Base-by-base conservation (phyloP, 2,888 invertebrate species). In the Dasypogon diadema region DNA sequence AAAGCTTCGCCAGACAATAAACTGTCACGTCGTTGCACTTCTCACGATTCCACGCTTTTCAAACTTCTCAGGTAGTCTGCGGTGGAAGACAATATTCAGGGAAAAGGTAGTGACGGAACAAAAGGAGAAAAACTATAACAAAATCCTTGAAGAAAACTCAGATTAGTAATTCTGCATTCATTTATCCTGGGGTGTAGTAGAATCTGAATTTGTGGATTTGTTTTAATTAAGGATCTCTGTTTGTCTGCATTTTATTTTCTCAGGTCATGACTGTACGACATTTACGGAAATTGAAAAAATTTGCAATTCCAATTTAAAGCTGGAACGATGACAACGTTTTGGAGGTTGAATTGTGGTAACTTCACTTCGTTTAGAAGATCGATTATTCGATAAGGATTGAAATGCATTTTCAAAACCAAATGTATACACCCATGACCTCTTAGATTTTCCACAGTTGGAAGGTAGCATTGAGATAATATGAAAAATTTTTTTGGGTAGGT, bases 121-220 rank as follows among this genome's bases (percentile, higher is more conserved):
- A 58, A 58, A 30, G 58, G 14, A 58, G 24, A 3, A 30, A n/a
- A 18, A n/a, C 58, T 26, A 16, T 34, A 63, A n/a, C 21, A 63
- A 63, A 37, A 42, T 18, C 63, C 42, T 42, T 63, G 42, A 42
- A 63, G 63, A 42, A 46, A 63, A 46, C 18, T 63, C 37, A 26
- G 37, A 63, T 63, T 63, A 63, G 21, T 63, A 63, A 63, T 34
- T 63, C 63, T 63, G 63, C 63, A 63, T 63, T 63, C 63, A 63
- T 63, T 26, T 42, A 46, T 37, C 63, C 63, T 12, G 22, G 30
- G 42, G 63, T 42, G 22, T n/a, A 63, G 42, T 63, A 22, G 8
- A 42, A 58, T 16, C 63, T 48, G 22, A 55, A 55, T 55, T 55
- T 55, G n/a, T n/a, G 48, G 51, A 24, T 68, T 51, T 51, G 26